These are phyloP conservation scores for Rafetus swinhoei DNA, from an alignment of 2,113 vertebrate species.

Conservation along the genomic window DNA sequence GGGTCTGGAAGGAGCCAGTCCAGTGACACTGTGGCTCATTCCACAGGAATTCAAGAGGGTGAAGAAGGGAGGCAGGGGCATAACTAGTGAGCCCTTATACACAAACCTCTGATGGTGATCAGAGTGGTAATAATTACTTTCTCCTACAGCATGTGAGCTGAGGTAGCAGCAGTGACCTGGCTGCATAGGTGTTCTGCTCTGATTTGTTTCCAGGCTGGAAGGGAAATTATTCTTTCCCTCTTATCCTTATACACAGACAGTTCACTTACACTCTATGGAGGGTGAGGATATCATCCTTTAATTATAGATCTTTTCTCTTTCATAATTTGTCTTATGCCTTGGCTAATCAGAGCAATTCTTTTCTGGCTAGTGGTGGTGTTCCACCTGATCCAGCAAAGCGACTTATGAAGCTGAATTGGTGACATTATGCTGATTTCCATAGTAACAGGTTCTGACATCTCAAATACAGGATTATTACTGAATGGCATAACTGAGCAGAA, in stretches of 20 bases:
- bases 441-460: background rate
- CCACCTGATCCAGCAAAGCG: background rate
- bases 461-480: background rate
- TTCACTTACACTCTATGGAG: background rate
- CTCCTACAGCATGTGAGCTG: background rate
- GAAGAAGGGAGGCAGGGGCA: background rate
- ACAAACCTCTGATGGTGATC: background rate
- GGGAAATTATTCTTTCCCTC: background rate
- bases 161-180: background rate
- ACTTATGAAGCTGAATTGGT: background rate
- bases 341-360: background rate
- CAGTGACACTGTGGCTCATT: background rate
- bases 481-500: background rate
- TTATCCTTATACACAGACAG: background rate
- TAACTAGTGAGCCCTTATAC: background rate
- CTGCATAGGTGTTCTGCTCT: background rate
- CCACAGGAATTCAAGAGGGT: background rate
- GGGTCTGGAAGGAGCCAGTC: background rate
- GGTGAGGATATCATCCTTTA: background rate
- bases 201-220: background rate
- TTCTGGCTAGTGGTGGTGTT: background rate
- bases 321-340: background rate
- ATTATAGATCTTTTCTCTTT: background rate
- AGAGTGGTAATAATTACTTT: background rate
- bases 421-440: background rate